phyloP scores from a whole-genome alignment of 2,797 vertebrate genomes.

The Emys orbicularis region DNA sequence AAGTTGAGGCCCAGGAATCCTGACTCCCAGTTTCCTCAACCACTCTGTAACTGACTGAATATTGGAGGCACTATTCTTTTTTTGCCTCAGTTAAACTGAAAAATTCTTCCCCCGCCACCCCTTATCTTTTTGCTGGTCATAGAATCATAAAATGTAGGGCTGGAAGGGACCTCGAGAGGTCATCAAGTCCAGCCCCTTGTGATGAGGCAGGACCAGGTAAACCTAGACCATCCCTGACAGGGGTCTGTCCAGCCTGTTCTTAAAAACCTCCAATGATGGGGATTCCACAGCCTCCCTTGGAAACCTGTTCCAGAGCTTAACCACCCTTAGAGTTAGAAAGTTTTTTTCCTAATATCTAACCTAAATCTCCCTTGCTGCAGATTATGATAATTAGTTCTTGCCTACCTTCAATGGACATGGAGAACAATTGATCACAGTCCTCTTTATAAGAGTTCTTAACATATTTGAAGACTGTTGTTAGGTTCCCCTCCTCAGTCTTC shows the following conservation, averaged over 20 bases:
- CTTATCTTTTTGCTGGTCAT: neutral
- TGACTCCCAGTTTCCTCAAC: neutral
- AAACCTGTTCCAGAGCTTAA: neutral
- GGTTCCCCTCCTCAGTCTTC: neutral
- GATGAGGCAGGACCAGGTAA: neutral
- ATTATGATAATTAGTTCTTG: neutral
- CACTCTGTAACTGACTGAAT: neutral
- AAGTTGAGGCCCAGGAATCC: neutral
- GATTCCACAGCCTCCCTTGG: neutral
- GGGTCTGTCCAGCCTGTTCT: neutral
- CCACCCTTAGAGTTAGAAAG: neutral
- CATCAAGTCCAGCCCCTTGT: neutral
- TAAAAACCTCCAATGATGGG: neutral
- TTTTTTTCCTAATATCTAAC: neutral
- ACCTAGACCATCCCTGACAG: neutral
- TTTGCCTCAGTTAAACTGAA: neutral
- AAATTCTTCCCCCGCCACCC: accelerated
- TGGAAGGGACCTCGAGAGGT: neutral
- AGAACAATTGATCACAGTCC: neutral
- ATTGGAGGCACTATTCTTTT: neutral
- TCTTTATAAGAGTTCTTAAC: neutral
- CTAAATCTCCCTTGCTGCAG: neutral
- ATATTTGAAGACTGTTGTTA: neutral
- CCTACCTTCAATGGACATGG: neutral
- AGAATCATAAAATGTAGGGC: neutral